Evolutionary conservation across 2,113 vertebrate genomes (phyloP).

Genomic region (Promerops cafer): DNA sequence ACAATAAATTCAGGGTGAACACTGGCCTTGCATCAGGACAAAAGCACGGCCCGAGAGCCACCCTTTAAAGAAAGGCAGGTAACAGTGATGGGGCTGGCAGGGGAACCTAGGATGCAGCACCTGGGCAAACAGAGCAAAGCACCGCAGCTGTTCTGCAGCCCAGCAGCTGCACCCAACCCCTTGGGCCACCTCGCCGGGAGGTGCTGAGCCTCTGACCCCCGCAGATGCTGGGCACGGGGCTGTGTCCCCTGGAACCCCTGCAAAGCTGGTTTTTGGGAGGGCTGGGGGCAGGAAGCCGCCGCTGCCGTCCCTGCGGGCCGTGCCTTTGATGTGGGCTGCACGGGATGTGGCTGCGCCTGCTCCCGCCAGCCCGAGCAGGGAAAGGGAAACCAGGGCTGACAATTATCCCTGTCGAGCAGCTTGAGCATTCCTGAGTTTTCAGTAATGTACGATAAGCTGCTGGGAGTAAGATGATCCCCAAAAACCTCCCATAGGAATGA

Average conservation of each 20-base stretch:
- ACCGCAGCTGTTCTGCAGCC: background rate
- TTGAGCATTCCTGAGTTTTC: background rate
- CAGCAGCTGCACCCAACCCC: background rate
- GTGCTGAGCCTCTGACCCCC: background rate
- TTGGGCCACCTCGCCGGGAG: accelerated
- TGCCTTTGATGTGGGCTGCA: conserved; percentile 43
- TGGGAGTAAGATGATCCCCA: background rate
- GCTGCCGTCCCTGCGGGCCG: background rate
- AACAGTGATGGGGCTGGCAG: background rate
- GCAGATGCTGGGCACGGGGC: background rate
- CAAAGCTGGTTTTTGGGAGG: background rate
- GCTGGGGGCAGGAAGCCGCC: background rate
- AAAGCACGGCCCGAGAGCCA: background rate
- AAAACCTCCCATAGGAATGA: background rate
- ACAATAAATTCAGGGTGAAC: background rate
- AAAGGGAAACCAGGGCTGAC: background rate
- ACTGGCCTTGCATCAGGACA: background rate
- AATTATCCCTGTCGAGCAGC: background rate
- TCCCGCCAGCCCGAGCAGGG: background rate
- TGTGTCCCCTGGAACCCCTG: background rate
- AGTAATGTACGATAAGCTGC: background rate
- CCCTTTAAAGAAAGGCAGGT: background rate
- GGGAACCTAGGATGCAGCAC: background rate
- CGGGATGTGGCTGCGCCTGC: conserved; percentile 30
- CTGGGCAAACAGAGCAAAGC: background rate